These are phyloP conservation scores for Pteropus alecto DNA, from an alignment of 2,113 vertebrate species.

Conservation along the genomic window DNA sequence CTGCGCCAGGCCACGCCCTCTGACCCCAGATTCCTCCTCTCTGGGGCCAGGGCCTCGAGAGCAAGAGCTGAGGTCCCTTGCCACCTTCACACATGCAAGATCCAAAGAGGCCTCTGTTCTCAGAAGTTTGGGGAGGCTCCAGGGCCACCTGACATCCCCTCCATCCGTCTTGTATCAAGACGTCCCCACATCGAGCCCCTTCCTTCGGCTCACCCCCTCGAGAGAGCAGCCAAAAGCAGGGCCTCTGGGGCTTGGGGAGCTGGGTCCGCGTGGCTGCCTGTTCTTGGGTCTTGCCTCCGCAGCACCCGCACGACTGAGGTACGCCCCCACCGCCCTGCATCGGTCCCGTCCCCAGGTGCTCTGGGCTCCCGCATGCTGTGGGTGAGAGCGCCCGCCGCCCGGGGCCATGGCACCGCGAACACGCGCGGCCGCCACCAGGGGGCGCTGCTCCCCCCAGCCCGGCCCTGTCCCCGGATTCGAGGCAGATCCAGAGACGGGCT, in stretches of 20 bases:
- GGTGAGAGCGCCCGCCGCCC: too few species aligned
- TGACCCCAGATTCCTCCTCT: neutral
- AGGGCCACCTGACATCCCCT: neutral
- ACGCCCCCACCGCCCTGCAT: neutral
- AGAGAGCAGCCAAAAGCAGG: neutral
- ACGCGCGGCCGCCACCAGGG: neutral
- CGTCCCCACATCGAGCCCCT: neutral
- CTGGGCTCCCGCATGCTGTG: neutral
- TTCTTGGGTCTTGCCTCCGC: neutral
- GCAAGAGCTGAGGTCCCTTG: neutral
- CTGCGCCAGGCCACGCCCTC: neutral
- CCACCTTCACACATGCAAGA: neutral
- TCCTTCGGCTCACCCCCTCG: neutral
- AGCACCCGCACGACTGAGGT: neutral
- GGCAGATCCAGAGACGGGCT: too few species aligned
- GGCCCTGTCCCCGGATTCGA: too few species aligned
- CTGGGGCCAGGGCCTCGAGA: neutral
- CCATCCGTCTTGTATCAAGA: neutral
- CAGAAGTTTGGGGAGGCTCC: too few species aligned
- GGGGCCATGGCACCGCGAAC: neutral
- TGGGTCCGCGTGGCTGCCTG: neutral
- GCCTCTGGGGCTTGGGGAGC: neutral
- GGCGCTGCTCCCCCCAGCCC: neutral
- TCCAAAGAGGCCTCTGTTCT: neutral
- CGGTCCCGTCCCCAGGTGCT: neutral